phyloP scores from a whole-genome alignment of 92 coral and sea anemone species.

The Scolanthus callimorphus region DNA sequence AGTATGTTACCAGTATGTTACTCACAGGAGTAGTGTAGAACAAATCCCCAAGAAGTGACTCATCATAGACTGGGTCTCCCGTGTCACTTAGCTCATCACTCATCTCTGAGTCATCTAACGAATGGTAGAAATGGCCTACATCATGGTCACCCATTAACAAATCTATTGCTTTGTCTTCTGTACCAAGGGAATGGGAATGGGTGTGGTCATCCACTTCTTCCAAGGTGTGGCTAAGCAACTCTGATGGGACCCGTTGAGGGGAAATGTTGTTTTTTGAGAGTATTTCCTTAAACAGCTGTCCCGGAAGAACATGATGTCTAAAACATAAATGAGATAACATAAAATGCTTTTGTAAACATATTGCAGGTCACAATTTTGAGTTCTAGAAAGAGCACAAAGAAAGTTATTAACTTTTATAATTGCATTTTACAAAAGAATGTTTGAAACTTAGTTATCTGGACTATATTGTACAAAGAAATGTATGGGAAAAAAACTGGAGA shows the following conservation, averaged over 20 bases:
- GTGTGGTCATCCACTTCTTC: constrained; percentile 3
- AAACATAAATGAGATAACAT: background rate
- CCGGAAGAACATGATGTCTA: constrained; percentile 66
- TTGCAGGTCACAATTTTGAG: too few relatives aligned
- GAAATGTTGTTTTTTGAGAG: constrained; percentile 29
- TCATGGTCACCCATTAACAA: constrained; percentile 67
- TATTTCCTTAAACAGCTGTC: constrained; percentile 76
- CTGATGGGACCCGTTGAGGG: too few relatives aligned
- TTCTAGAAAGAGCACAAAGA: too few relatives aligned
- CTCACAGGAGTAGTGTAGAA: constrained; percentile 79
- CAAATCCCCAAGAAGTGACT: constrained; percentile 79
- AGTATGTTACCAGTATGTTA: background rate
- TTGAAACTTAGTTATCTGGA: too few relatives aligned
- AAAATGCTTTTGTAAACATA: too few relatives aligned
- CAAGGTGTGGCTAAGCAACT: background rate
- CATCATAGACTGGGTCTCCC: constrained; percentile 88
- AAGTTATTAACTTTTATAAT: too few relatives aligned
- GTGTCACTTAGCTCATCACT: constrained; percentile 75
- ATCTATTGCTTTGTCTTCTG: constrained; percentile 65
- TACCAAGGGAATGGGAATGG: constrained; percentile 6
- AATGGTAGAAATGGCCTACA: constrained; percentile 32
- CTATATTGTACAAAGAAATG: too few relatives aligned
- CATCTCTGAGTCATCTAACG: constrained; percentile 40
- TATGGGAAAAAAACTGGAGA: too few relatives aligned
- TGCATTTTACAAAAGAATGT: too few relatives aligned